Conservation (phyloP, 2,113 vertebrate species). For the Lepisosteus oculatus region DNA sequence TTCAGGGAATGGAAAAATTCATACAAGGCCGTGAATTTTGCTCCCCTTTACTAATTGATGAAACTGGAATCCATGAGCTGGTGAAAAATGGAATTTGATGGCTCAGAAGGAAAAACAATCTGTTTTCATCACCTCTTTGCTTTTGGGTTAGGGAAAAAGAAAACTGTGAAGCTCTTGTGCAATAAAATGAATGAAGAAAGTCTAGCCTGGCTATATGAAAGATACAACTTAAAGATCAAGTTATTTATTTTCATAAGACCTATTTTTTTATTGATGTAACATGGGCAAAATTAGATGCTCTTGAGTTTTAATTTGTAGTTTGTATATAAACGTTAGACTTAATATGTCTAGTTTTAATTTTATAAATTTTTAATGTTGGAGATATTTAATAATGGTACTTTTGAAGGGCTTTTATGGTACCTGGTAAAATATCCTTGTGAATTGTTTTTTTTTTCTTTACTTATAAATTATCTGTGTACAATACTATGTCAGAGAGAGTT, state of each 20-base stretch:
- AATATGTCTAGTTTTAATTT: constrained; percentile 9
- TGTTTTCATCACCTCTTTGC: constrained; percentile 28
- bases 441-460: background rate
- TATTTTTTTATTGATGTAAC: constrained; percentile 64
- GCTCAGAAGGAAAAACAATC: constrained; percentile 7
- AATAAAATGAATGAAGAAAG: constrained; percentile 58
- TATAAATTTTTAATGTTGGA: background rate
- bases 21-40: constrained; percentile 79
- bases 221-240: constrained; percentile 41
- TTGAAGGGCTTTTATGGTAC: constrained; percentile 6
- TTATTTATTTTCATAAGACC: constrained; percentile 67
- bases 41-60: constrained; percentile 76
- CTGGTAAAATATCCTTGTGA: background rate
- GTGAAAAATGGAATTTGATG: constrained; percentile 82
- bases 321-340: constrained; percentile 31
- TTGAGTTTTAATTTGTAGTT: constrained; percentile 37
- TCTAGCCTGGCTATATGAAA: constrained; percentile 28
- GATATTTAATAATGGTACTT: constrained; percentile 15
- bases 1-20: constrained; percentile 77
- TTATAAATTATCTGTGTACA: background rate
- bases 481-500: background rate
- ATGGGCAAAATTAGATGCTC: constrained; percentile 32
- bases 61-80: constrained; percentile 73
- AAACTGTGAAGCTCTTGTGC: constrained; percentile 58
- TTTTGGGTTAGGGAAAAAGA: constrained; percentile 9